Percentiles rank a stretch among this genome's conserved stretches.
Conservation (phyloP, 2,888 invertebrate genomes). For the Drosophila antonietae region DNA sequence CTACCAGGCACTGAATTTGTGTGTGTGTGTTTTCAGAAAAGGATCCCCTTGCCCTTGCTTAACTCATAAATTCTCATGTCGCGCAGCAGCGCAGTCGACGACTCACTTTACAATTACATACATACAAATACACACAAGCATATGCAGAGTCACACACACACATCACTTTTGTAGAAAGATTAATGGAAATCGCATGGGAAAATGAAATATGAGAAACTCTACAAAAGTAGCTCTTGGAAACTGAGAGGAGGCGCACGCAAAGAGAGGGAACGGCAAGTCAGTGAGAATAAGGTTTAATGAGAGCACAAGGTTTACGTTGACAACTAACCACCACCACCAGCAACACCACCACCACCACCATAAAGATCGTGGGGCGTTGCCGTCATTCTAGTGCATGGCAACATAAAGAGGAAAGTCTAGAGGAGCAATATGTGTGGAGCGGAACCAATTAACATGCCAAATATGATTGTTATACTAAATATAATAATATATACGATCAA, state of each 20-base stretch:
- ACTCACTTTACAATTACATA: constrained; percentile 44
- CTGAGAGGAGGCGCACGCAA: constrained; percentile 3
- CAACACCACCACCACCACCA: constrained; percentile 1
- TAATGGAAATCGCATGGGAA: constrained; percentile 71
- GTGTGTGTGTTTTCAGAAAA: constrained; percentile 7
- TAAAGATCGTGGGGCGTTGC: constrained; percentile 37
- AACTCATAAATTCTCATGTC: constrained; percentile 56
- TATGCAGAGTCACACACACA: neutral
- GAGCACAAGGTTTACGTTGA: constrained; percentile 35
- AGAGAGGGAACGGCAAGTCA: constrained; percentile 6
- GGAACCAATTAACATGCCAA: constrained; percentile 48
- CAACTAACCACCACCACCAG: constrained; percentile 34
- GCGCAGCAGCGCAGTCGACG: constrained; percentile 8
- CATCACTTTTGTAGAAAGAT: constrained; percentile 44
- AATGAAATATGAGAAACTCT: constrained; percentile 67
- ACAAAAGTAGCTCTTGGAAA: constrained; percentile 24
- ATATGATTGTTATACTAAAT: constrained; percentile 11
- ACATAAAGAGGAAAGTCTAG: constrained; percentile 8
- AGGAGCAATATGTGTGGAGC: constrained; percentile 36
- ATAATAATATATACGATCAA: no score
- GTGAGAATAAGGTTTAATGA: constrained; percentile 13
- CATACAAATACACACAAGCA: constrained; percentile 7
- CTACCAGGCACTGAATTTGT: constrained; percentile 2
- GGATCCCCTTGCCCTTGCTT: constrained; percentile 2
- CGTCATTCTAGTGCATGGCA: constrained; percentile 8